phyloP scores from a whole-genome alignment of 2,888 invertebrate species.

The Pristionchus arcanus region DNA sequence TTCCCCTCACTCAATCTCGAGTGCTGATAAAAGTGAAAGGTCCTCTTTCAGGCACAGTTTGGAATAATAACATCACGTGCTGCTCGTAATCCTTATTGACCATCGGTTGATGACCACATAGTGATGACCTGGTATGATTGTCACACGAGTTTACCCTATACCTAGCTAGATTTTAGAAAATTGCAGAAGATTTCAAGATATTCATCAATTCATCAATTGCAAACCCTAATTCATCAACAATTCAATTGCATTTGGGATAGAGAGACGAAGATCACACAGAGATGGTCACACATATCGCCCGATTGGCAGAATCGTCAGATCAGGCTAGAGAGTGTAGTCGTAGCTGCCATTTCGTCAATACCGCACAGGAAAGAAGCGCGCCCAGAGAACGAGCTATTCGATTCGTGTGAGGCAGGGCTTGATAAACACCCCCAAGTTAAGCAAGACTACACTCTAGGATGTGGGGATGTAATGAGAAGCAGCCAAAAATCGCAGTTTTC shows the following conservation, averaged over 20 bases:
- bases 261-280: neutral
- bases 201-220: no score
- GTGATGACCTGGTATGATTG: neutral
- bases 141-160: no score
- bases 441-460: no score
- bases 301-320: neutral
- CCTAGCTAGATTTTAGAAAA: no score
- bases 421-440: no score
- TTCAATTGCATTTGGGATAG: neutral
- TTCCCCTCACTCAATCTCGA: slow-evolving; percentile 2
- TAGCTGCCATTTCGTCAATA: neutral
- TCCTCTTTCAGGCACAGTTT: neutral
- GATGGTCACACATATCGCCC: neutral
- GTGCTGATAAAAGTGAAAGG: slow-evolving; percentile 43
- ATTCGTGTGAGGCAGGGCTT: no score
- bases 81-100: neutral
- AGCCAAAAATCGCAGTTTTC: no score
- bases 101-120: neutral
- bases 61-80: slow-evolving; percentile 10
- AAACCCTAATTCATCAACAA: neutral
- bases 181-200: no score
- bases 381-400: neutral
- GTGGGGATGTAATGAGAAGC: no score
- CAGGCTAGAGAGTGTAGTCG: neutral
- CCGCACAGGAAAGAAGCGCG: neutral